Base-by-base conservation (phyloP, 2,797 vertebrate genomes). In the Neoniphon sammara region DNA sequence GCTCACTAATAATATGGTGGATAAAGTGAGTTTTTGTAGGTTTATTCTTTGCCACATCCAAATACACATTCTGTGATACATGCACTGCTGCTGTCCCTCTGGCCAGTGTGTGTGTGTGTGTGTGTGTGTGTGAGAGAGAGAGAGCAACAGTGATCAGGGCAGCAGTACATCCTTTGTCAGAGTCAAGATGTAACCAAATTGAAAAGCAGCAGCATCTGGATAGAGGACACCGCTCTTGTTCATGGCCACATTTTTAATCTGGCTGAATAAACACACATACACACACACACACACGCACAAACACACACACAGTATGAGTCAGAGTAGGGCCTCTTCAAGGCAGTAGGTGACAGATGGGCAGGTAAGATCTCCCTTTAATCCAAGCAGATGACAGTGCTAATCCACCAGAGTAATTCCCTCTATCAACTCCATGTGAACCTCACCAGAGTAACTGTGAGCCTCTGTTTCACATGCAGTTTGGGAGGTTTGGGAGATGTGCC, bases 331-430 rank as follows among this genome's bases (percentile, higher is more conserved):
- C 67, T 77, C 63, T 47, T 34, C 42, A 75, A 64, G 55, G 31
- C 66, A 18, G 56, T 4, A 71, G 61, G 77, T 36, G 83, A 83
- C 91, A 92, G 90, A 90, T 89, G 90, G 88, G 57, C 55, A 81
- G 87, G 83, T 88, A 70, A 80, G 14, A 86, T 80, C 58, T 60
- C 25, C 20, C 67, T 72, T 27, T 90, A 92, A 93, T 91, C 89
- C 82, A 69, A 49, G 78, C 79, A 84, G 72, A 87, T 86, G 70
- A 88, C 81, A 36, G 46, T 10, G 17, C 57, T 89, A 92, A 92
- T 91, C 91, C 81, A 62, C 68, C 87, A 80, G 85, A 81, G 79
- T 87, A 84, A 89, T 84, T 83, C 81, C 63, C 63, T 80, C 78
- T 71, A 75, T 71, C 75, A 62, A 39, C 20, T 53, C 58, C 65